phyloP scores from a whole-genome alignment of 2,888 invertebrate species.

The Xestia sexstrigata region DNA sequence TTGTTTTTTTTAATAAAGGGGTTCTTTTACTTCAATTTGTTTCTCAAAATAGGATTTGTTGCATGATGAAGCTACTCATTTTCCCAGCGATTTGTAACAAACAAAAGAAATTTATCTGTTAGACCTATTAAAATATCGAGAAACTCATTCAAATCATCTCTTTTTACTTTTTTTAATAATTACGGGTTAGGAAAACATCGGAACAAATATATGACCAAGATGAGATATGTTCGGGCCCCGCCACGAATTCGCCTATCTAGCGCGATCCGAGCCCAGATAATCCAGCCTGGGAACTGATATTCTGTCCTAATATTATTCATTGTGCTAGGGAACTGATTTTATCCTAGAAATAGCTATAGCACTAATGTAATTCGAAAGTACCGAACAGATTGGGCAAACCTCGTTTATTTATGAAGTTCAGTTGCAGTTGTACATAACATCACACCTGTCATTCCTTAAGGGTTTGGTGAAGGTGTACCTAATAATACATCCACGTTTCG shows the following conservation, averaged over 20 bases:
- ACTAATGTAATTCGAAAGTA: background rate
- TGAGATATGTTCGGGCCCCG: background rate
- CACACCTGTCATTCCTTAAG: too few relatives aligned
- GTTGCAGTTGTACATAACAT: too few relatives aligned
- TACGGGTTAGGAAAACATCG: slow-evolving; percentile 7
- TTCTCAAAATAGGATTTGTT: background rate
- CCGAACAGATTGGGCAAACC: background rate
- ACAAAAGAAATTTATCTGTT: background rate
- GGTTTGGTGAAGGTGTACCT: too few relatives aligned
- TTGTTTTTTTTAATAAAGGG: background rate
- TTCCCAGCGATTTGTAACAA: background rate
- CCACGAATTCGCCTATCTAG: slow-evolving; percentile 37
- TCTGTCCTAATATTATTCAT: slow-evolving; percentile 48
- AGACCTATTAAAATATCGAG: background rate
- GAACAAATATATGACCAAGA: background rate
- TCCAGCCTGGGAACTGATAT: slow-evolving; percentile 19
- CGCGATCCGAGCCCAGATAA: slow-evolving; percentile 35
- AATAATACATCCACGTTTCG: too few relatives aligned
- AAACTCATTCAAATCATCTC: background rate
- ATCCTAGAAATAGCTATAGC: slow-evolving; percentile 3
- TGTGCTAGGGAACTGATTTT: slow-evolving; percentile 17
- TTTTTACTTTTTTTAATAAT: background rate
- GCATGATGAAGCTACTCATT: background rate
- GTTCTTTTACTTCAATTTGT: background rate
- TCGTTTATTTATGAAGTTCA: background rate